Base-by-base conservation (phyloP, 2,797 vertebrate species). In the Syndactyla subalaris region DNA sequence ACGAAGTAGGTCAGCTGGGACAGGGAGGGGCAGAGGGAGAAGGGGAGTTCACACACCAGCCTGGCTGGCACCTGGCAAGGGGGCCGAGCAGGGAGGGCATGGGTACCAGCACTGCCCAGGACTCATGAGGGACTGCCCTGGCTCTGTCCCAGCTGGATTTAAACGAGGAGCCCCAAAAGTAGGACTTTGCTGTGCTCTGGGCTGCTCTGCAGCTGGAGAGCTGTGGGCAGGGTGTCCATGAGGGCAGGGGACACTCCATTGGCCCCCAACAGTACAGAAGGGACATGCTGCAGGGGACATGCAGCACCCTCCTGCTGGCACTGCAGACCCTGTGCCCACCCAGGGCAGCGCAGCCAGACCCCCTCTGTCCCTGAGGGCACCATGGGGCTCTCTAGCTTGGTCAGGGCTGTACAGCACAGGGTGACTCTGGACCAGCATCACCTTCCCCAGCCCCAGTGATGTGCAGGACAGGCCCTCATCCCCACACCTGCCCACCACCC, bases 1-100 rank as follows among this genome's bases (percentile, higher is more conserved):
- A 97, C 13, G 4, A 99, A 99, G 96, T 99, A 99, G 30, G 99
- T 99, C 88, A 99, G 96, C 99, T 99, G 92, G 17, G 9, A 3
- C 10, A 16, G 20, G 59, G 21, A 55, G 5, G 11, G 34, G 43
- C 30, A 46, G 38, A 73, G 30, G 88, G 12, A 95, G 38, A 70
- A 51, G 51, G 10, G n/a, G 14, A 85, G 45, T 63, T 95, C 58
- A 93, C 66, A 7, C 2, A 45, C 52, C 4, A 8, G 18, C 38
- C 18, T 0, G 0, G 36, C 32, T 26, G 70, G 34, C 20, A 39
- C 14, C n/a, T 2, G 1, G 41, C 26, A 6, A 71, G 39, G 54
- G 41, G 19, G 71, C 27, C 4, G 9, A 63, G 27, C 3, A 32
- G 30, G 38, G 51, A 75, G 43, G 32, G 29, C 27, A 30, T 0